A percentile compares a stretch with the other conserved stretches of the same genome.
These are phyloP conservation scores for Eupithecia exiguata DNA, from an alignment of 2,888 invertebrate species.

Conservation along the genomic window DNA sequence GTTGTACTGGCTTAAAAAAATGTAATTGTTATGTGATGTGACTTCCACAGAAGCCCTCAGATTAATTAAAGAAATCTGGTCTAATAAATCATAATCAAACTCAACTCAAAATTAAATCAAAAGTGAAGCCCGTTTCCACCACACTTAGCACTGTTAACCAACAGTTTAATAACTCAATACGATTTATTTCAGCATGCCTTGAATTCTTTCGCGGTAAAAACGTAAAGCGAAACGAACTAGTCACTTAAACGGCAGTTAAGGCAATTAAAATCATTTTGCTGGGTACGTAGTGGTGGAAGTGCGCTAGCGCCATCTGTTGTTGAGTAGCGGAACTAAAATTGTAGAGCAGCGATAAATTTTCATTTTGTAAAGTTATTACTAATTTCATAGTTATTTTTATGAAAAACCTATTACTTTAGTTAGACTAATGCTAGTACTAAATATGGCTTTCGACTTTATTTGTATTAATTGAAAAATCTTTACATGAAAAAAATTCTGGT, in stretches of 20 bases:
- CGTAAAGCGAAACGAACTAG: slow-evolving; percentile 35
- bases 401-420: background rate
- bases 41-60: background rate
- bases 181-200: slow-evolving; percentile 40
- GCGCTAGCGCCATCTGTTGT: slow-evolving; percentile 65
- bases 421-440: no score
- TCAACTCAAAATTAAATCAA: slow-evolving; percentile 1
- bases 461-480: background rate
- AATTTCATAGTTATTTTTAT: background rate
- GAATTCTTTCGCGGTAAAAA: slow-evolving; percentile 42
- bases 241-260: slow-evolving; percentile 56
- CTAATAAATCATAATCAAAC: background rate
- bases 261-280: slow-evolving; percentile 63
- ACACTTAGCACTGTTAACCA: slow-evolving; percentile 13
- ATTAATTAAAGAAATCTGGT: background rate
- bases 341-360: background rate
- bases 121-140: background rate
- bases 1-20: background rate
- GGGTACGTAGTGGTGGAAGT: slow-evolving; percentile 15
- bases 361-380: background rate
- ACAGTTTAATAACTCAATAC: slow-evolving; percentile 51
- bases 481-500: no score
- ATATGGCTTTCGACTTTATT: background rate
- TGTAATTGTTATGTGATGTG: background rate
- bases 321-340: slow-evolving; percentile 59